These are phyloP conservation scores for Alosa alosa DNA, from an alignment of 2,113 vertebrate species.

Conservation along the genomic window DNA sequence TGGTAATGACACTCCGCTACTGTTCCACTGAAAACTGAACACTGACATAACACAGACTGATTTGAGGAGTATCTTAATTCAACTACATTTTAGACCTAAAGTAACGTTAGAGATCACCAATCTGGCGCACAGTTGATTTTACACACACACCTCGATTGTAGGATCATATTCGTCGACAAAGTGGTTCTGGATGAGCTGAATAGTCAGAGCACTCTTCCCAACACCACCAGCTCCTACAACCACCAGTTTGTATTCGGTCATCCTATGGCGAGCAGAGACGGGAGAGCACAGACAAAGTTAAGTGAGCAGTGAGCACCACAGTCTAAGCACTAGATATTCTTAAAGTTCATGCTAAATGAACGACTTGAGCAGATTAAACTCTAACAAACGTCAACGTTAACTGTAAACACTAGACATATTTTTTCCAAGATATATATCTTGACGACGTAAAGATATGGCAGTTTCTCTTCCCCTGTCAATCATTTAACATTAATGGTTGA, in stretches of 20 bases:
- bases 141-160: conserved; percentile 69
- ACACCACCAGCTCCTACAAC: conserved; percentile 82
- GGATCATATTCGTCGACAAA: conserved; percentile 80
- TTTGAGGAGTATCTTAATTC: too few species aligned
- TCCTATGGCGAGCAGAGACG: conserved; percentile 53
- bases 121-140: neutral
- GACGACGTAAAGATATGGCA: neutral
- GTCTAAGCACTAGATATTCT: neutral
- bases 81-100: too few species aligned
- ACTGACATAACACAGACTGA: neutral
- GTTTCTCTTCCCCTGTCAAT: neutral
- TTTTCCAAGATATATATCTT: neutral
- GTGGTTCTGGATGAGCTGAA: conserved; percentile 83
- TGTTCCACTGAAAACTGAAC: neutral
- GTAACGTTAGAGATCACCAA: too few species aligned
- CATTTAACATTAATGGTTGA: neutral
- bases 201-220: conserved; percentile 83
- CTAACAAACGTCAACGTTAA: neutral
- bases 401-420: neutral
- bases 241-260: conserved; percentile 85
- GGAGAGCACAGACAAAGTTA: neutral
- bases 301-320: neutral
- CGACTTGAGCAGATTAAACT: neutral
- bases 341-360: neutral
- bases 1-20: neutral